Evolutionary conservation across 2,888 invertebrate species (phyloP).

Genomic region (Lycaena phlaeas): DNA sequence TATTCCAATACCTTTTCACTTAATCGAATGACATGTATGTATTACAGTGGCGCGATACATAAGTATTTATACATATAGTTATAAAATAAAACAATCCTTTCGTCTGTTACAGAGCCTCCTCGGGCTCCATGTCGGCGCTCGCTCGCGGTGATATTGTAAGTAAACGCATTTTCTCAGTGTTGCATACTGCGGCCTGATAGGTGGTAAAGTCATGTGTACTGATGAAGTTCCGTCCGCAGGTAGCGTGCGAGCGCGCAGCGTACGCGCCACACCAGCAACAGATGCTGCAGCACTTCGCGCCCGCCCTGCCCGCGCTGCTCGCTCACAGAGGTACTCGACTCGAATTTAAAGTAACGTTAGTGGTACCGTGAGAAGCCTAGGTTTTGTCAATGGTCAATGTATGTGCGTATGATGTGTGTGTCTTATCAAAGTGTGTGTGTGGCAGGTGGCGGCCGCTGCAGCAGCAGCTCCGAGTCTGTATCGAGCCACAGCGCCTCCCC

Average conservation of each 20-base stretch:
- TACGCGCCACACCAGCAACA: slow-evolving; percentile 58
- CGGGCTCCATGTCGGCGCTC: slow-evolving; percentile 34
- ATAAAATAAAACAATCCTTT: too few species aligned
- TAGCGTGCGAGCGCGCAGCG: slow-evolving; percentile 25
- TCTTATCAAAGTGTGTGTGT: background rate
- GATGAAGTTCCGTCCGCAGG: slow-evolving; percentile 2
- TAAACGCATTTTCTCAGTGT: too few species aligned
- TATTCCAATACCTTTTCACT: too few species aligned
- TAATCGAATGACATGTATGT: too few species aligned
- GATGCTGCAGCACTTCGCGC: slow-evolving; percentile 48
- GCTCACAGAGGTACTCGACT: slow-evolving; percentile 17
- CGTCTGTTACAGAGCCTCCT: slow-evolving; percentile 44
- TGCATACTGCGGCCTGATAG: too few species aligned
- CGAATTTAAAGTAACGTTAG: too few species aligned
- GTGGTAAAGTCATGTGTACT: too few species aligned
- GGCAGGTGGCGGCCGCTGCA: slow-evolving; percentile 34
- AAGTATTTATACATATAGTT: too few species aligned
- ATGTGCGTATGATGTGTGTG: too few species aligned
- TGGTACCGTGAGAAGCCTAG: too few species aligned
- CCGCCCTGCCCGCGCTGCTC: slow-evolving; percentile 15
- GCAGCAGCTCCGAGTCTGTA: slow-evolving; percentile 88
- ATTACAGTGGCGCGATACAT: too few species aligned
- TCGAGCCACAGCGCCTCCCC: slow-evolving; percentile 57
- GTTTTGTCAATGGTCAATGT: too few species aligned
- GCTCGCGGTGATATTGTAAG: slow-evolving; percentile 45